phyloP scores from a whole-genome alignment of 2,888 invertebrate species.

The Drosophila sordidula region DNA sequence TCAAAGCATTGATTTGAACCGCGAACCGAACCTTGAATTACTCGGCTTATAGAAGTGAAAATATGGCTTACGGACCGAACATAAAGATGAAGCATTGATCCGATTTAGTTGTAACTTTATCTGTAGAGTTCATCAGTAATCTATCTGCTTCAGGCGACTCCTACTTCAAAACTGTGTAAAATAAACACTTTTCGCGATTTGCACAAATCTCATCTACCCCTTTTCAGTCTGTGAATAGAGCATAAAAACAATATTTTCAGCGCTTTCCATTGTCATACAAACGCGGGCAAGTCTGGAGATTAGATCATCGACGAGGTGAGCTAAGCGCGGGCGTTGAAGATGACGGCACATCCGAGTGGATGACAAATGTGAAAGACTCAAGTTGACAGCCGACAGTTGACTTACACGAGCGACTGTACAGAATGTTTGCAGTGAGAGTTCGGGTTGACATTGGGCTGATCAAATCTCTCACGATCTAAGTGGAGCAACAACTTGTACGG shows the following conservation, averaged over 20 bases:
- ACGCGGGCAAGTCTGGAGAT: slow-evolving; percentile 41
- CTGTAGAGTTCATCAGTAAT: no score
- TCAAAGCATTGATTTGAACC: no score
- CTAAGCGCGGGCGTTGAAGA: slow-evolving; percentile 63
- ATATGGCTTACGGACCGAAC: no score
- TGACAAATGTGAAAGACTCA: slow-evolving; percentile 41
- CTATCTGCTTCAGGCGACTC: no score
- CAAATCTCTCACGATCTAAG: slow-evolving; percentile 11
- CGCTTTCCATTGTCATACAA: slow-evolving; percentile 31
- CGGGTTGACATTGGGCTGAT: slow-evolving; percentile 19
- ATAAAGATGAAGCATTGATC: no score
- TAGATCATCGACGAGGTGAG: slow-evolving; percentile 64
- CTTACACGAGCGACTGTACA: slow-evolving; percentile 5
- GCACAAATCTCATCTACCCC: background rate
- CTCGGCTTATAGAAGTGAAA: no score
- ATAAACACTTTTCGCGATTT: background rate
- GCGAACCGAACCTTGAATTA: no score
- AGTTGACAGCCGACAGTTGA: slow-evolving; percentile 20
- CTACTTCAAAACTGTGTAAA: no score
- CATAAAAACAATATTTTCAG: slow-evolving; percentile 28
- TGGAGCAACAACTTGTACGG: slow-evolving; percentile 2
- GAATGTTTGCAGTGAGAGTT: slow-evolving; percentile 4
- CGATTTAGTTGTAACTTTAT: no score
- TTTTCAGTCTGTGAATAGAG: background rate
- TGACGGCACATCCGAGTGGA: slow-evolving; percentile 32